A percentile compares a stretch with the other conserved stretches of the same genome.
These are phyloP conservation scores for Altica lythri DNA, from an alignment of 2,888 invertebrate species.

Conservation along the genomic window DNA sequence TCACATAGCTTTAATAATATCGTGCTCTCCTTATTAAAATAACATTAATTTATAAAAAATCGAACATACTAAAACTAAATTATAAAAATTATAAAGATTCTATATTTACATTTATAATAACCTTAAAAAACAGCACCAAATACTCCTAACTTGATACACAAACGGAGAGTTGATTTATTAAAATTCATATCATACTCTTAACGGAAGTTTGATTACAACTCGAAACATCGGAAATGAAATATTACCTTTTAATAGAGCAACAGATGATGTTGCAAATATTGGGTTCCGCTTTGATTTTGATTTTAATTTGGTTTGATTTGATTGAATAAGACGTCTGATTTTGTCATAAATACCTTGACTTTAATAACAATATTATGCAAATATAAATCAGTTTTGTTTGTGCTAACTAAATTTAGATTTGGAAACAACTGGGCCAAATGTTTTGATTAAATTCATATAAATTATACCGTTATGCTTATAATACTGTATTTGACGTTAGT, in stretches of 20 bases:
- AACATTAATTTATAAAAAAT: no score
- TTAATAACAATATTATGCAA: background rate
- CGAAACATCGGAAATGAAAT: constrained; percentile 1
- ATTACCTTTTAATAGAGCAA: constrained; percentile 7
- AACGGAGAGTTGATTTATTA: background rate
- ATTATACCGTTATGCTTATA: no score
- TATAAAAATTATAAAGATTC: no score
- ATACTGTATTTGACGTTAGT: no score
- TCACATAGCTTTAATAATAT: no score
- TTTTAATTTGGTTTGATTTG: constrained; percentile 2
- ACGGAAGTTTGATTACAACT: background rate
- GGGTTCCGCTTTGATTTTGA: background rate
- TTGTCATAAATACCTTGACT: background rate
- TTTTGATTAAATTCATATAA: constrained; percentile 1
- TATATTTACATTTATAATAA: no score
- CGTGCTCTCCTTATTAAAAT: no score
- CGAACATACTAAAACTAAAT: no score
- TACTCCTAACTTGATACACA: background rate
- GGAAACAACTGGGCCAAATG: background rate
- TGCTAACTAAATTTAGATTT: background rate
- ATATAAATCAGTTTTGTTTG: background rate
- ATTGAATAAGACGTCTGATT: background rate
- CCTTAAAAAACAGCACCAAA: background rate
- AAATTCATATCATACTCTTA: background rate
- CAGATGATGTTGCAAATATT: constrained; percentile 8